Conservation (phyloP, 1,140 invertebrate genomes). For the Drosophila repleta region DNA sequence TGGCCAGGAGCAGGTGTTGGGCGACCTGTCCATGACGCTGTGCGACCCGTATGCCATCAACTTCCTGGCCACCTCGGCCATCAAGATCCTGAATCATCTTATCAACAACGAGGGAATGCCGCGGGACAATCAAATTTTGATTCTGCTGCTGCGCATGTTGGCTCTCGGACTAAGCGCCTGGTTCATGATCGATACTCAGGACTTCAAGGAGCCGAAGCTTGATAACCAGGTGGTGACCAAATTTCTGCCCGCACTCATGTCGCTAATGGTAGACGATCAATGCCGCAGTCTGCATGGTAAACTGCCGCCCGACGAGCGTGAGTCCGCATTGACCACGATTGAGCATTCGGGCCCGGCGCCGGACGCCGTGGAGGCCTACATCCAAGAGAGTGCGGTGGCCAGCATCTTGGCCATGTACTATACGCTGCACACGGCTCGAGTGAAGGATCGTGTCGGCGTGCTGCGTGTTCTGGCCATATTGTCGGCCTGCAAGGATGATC, state of each 20-base stretch:
- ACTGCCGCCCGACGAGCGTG: constrained; percentile 96
- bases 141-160: constrained; percentile 96
- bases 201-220: constrained; percentile 97
- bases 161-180: constrained; percentile 96
- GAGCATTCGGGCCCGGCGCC: constrained; percentile 97
- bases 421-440: constrained; percentile 92
- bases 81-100: constrained; percentile 95
- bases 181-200: constrained; percentile 98
- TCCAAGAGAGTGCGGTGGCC: constrained; percentile 95
- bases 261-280: constrained; percentile 98
- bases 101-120: constrained; percentile 95
- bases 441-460: constrained; percentile 93
- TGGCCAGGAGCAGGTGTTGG: constrained; percentile 95
- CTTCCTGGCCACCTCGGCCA: constrained; percentile 95
- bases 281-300: constrained; percentile 93
- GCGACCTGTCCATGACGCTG: constrained; percentile 98
- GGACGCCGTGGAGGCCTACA: constrained; percentile 95
- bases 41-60: constrained; percentile 99
- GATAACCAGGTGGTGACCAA: constrained; percentile 97
- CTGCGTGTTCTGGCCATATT: constrained; percentile 94
- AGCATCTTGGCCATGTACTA: constrained; percentile 98
- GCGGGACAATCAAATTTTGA: constrained; percentile 95
- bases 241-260: constrained; percentile 97
- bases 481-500: constrained; percentile 94
- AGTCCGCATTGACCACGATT: constrained; percentile 95